Percentiles rank a stretch among this genome's conserved stretches.
Evolutionary conservation across 2,113 vertebrate genomes (phyloP).

Genomic region (Lamprologus callipterus): DNA sequence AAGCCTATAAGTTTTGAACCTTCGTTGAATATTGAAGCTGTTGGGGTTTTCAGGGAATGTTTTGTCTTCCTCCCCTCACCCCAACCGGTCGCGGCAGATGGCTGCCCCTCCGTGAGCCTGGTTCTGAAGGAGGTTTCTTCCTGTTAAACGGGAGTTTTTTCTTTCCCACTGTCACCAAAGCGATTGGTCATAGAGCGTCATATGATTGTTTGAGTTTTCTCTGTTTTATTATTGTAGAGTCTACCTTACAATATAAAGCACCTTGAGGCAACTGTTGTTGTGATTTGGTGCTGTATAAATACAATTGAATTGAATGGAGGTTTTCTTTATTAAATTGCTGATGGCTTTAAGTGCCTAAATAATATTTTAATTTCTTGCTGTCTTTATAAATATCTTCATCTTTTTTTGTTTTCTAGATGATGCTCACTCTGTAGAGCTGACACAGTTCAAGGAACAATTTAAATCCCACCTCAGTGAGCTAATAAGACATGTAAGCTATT

Average conservation of each 20-base stretch:
- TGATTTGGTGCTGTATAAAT: neutral
- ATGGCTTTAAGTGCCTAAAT: neutral
- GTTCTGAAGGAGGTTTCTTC: neutral
- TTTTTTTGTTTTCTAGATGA: slow-evolving; percentile 44
- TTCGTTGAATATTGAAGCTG: neutral
- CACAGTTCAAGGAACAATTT: slow-evolving; percentile 64
- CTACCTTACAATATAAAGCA: neutral
- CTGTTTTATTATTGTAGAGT: neutral
- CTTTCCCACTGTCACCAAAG: neutral
- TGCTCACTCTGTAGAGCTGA: slow-evolving; percentile 47
- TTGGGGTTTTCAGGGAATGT: neutral
- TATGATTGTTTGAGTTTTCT: neutral
- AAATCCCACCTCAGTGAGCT: slow-evolving; percentile 60
- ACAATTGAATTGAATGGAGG: neutral
- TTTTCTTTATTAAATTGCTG: neutral
- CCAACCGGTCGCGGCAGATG: neutral
- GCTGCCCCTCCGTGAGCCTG: neutral
- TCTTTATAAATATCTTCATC: neutral
- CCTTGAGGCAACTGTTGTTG: neutral
- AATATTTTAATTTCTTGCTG: neutral
- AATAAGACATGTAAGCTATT: slow-evolving; percentile 51
- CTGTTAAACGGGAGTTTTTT: neutral
- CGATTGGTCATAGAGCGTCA: neutral
- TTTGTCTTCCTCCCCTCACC: neutral
- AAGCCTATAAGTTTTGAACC: neutral